Base-by-base conservation (phyloP, 92 coral and sea anemone species). In the Anthopleura xanthogrammica region DNA sequence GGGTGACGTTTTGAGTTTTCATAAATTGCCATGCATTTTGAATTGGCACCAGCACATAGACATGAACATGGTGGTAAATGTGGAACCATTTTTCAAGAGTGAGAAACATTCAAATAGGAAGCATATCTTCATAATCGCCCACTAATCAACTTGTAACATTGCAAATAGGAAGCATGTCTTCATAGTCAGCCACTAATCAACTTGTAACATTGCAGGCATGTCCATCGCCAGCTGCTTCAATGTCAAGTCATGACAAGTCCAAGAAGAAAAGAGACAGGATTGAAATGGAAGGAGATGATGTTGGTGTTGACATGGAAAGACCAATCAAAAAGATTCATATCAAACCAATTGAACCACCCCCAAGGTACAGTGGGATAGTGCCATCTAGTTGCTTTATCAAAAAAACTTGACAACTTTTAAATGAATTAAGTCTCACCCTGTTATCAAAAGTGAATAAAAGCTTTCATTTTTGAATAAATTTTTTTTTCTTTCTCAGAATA, bases 311-410 rank as follows among this genome's bases (percentile, higher is more conserved):
- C 29, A 62, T 89, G 64, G 99, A 94, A 71, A 85, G 95, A 77
- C 95, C 92, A 29, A 90, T 96, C 73, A 94, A 92, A 86, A 96
- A 96, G 88, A 94, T 96, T 42, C 94, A 94, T 80, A 96, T 96
- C 57, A 96, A 96, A 71, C 99, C 99, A 2, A 83, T 96, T 75
- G 98, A 94, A 83, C 99, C 99, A 13, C 99, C 99, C 20, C 83
- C 78, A 75, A 93, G 95, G 91, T 90, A 83, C 12, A 3, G 0
- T 71, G 57, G 9, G 19, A 46, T 2, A 46, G 5, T 29, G 36
- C 36, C 36, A 29, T 29, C 36, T 29, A 29, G 36, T 29, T 29
- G 36, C 36, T 29, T 29, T 29, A 29, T 29, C 36, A 29, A 29
- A 29, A 29, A 29, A 29, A 29, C 36, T 29, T 29, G 36, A 29